Conservation (phyloP, 2,113 vertebrate genomes). For the Colius striatus region DNA sequence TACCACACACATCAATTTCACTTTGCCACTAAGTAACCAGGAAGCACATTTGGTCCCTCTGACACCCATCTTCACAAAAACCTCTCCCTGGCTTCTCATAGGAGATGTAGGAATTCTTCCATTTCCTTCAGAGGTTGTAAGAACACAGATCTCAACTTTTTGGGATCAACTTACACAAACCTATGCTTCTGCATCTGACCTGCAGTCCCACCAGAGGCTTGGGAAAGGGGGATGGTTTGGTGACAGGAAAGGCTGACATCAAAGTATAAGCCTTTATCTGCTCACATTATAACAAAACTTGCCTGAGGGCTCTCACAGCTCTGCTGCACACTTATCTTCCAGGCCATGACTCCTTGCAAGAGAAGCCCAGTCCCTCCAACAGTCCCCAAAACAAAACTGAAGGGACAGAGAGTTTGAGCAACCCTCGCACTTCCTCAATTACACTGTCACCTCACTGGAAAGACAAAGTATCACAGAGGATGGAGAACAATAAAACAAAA, state of each 20-base stretch:
- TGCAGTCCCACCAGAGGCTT: background rate
- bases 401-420: background rate
- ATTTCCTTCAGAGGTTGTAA: background rate
- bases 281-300: background rate
- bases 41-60: background rate
- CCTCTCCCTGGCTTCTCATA: background rate
- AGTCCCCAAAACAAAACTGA: background rate
- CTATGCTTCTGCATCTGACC: background rate
- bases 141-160: background rate
- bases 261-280: background rate
- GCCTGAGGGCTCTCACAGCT: background rate
- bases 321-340: background rate
- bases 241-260: rapidly evolving
- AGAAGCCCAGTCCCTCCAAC: background rate
- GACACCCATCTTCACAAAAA: background rate
- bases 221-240: background rate
- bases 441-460: background rate
- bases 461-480: background rate
- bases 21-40: background rate
- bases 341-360: background rate
- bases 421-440: background rate
- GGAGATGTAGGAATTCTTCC: background rate
- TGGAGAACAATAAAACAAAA: background rate
- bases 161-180: background rate
- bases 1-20: rapidly evolving